Percentiles rank a stretch among this genome's conserved stretches.
phyloP scores from a whole-genome alignment of 2,888 invertebrate genomes.

The Amblyjoppa proteus region DNA sequence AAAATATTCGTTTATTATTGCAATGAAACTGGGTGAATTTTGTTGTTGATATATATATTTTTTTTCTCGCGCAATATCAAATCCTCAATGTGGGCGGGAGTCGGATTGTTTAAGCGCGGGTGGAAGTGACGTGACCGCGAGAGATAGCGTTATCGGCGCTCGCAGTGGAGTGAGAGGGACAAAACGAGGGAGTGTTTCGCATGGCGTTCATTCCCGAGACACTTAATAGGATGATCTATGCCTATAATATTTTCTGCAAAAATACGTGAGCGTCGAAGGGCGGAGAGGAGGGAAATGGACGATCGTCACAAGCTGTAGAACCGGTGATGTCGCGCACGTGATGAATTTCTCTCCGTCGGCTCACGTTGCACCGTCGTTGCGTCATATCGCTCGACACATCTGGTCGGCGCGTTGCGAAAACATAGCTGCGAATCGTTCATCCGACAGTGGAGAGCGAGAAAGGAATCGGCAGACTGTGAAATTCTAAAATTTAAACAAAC shows the following conservation, averaged over 20 bases:
- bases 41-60: no score
- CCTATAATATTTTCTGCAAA: neutral
- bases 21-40: no score
- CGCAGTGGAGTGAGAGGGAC: no score
- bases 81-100: no score
- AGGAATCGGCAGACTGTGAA: neutral
- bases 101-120: no score
- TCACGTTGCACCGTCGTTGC: slow-evolving; percentile 38
- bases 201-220: neutral
- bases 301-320: slow-evolving; percentile 3
- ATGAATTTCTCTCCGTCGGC: slow-evolving; percentile 17
- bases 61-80: no score
- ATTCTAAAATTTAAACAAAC: neutral
- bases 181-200: neutral
- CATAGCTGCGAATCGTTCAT: slow-evolving; percentile 44
- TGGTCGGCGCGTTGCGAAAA: slow-evolving; percentile 36
- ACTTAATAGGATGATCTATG: neutral
- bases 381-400: slow-evolving; percentile 47
- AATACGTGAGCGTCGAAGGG: neutral
- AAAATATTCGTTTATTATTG: no score
- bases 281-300: neutral
- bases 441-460: slow-evolving; percentile 19
- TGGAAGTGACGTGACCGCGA: no score
- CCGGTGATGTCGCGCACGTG: slow-evolving; percentile 5
- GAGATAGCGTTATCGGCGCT: no score